Percentiles rank a stretch among this genome's conserved stretches.
Conservation (phyloP, 2,888 invertebrate species). For the Lumbricus terrestris region DNA sequence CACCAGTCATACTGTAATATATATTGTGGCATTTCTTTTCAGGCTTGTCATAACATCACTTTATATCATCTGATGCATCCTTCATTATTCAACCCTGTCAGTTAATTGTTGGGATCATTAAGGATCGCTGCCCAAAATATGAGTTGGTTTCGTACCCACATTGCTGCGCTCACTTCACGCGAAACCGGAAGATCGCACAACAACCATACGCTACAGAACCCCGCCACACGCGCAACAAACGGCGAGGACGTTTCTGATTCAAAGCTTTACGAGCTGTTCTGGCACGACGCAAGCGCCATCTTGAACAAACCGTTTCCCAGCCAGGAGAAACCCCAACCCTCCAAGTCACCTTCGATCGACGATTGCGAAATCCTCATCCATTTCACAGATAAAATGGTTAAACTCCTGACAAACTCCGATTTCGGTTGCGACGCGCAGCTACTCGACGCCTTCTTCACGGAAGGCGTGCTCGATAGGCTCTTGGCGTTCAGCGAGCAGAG, state of each 20-base stretch:
- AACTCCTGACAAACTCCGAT: neutral
- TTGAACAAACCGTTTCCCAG: neutral
- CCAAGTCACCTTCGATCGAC: neutral
- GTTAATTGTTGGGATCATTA: neutral
- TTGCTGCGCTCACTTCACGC: neutral
- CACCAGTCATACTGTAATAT: neutral
- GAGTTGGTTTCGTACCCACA: slow-evolving; percentile 5
- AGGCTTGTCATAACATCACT: neutral
- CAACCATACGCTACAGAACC: neutral
- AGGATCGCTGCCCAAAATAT: neutral
- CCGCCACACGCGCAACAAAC: neutral
- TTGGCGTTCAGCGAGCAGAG: neutral
- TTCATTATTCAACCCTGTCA: neutral
- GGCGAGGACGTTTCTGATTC: neutral
- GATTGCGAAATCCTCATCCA: slow-evolving; percentile 16
- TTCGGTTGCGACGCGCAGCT: slow-evolving; percentile 9
- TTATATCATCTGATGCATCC: neutral
- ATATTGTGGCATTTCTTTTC: neutral
- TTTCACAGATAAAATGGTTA: slow-evolving; percentile 7
- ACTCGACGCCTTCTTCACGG: neutral
- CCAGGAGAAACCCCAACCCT: neutral
- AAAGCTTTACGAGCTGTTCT: neutral
- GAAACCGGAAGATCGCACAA: neutral
- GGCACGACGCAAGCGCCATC: neutral
- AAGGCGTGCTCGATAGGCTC: neutral